phyloP scores from a whole-genome alignment of 2,113 vertebrate genomes.

The Ginglymostoma cirratum region DNA sequence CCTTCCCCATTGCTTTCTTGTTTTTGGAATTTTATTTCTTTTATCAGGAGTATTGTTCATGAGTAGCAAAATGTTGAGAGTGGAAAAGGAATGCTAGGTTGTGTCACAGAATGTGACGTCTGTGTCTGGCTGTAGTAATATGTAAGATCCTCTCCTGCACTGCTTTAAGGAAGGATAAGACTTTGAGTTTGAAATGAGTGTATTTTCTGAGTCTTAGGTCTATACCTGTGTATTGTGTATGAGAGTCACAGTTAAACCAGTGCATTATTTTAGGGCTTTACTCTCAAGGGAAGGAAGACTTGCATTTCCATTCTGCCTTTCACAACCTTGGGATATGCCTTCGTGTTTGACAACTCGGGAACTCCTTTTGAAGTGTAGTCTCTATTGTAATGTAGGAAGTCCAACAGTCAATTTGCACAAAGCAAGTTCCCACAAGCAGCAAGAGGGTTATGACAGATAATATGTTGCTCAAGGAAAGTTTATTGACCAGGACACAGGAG shows the following conservation, averaged over 20 bases:
- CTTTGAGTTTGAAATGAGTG: background rate
- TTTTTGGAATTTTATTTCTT: conserved; percentile 39
- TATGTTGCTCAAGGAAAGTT: background rate
- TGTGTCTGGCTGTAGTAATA: conserved; percentile 56
- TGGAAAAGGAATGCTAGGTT: background rate
- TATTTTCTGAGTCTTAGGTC: background rate
- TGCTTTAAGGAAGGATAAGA: background rate
- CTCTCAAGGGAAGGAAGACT: background rate
- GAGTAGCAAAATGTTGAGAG: conserved; percentile 49
- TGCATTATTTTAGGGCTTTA: background rate
- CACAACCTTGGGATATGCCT: too few species aligned
- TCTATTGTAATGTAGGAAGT: background rate
- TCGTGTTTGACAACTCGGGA: background rate
- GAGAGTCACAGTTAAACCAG: background rate
- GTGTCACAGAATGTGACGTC: conserved; percentile 38
- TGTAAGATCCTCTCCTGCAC: conserved; percentile 47
- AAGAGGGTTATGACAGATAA: background rate
- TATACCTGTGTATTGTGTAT: background rate
- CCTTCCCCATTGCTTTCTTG: background rate
- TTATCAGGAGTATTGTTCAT: conserved; percentile 51
- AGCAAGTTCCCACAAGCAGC: background rate
- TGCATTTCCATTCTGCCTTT: background rate
- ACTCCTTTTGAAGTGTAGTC: background rate
- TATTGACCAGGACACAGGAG: background rate
- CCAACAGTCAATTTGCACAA: background rate